A percentile compares a stretch with the other conserved stretches of the same genome.
phyloP scores from a whole-genome alignment of 2,797 vertebrate genomes.

The Tinamus major region DNA sequence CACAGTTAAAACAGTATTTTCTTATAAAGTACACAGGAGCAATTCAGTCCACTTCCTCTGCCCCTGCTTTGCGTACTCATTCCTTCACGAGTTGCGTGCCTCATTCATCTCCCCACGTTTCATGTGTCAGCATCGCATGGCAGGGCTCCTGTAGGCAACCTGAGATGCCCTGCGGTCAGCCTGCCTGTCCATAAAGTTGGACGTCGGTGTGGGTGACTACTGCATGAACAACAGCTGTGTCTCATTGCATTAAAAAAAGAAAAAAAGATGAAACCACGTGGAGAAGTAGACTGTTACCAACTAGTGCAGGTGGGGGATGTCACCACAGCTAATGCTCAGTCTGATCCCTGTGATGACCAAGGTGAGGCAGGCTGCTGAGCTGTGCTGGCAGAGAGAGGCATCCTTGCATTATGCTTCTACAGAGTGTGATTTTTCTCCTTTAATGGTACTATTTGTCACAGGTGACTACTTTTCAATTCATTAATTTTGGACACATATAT shows the following conservation, averaged over 20 bases:
- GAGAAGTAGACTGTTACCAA: accelerated
- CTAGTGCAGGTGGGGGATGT: neutral
- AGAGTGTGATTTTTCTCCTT: neutral
- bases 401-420: neutral
- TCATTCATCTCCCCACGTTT: neutral
- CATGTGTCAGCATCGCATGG: accelerated
- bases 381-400: neutral
- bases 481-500: neutral
- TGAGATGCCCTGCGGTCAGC: neutral
- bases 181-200: accelerated
- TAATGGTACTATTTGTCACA: neutral
- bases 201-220: too few species aligned
- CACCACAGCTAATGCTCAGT: neutral
- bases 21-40: accelerated
- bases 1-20: neutral
- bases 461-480: neutral
- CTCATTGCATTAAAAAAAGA: neutral
- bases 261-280: neutral
- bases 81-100: accelerated
- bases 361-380: neutral
- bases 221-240: neutral
- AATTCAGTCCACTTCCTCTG: too few species aligned
- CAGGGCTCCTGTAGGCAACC: accelerated
- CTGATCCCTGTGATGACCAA: neutral
- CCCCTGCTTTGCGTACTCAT: neutral